These are phyloP conservation scores for Orycteropus afer DNA, from an alignment of 2,113 vertebrate genomes.

Conservation along the genomic window DNA sequence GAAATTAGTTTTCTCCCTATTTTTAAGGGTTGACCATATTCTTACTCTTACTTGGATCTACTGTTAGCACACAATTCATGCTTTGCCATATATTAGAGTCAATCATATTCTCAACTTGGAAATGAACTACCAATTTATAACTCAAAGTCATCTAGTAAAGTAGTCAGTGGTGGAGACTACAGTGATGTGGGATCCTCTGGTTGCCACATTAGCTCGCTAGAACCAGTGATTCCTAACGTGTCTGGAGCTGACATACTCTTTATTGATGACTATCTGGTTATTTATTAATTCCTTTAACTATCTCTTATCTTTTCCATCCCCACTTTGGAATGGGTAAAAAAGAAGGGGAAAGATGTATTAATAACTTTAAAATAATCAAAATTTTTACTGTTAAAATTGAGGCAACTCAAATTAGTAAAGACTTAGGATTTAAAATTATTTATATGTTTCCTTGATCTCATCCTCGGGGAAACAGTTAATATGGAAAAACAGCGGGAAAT, in stretches of 20 bases:
- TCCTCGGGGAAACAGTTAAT: background rate
- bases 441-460: conserved; percentile 1
- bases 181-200: background rate
- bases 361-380: background rate
- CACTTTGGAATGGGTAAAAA: background rate
- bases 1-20: background rate
- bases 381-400: background rate
- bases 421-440: background rate
- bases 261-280: background rate
- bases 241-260: background rate
- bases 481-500: background rate
- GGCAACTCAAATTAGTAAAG: background rate
- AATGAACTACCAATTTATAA: background rate
- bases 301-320: background rate
- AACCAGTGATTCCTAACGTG: background rate
- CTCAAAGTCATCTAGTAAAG: background rate
- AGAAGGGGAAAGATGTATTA: background rate
- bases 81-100: background rate
- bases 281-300: background rate
- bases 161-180: background rate
- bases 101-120: background rate
- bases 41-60: background rate
- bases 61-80: background rate
- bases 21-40: background rate
- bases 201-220: background rate